A percentile compares a stretch with the other conserved stretches of the same genome.
These are phyloP conservation scores for Acleris laterana DNA, from an alignment of 2,888 invertebrate genomes.

Conservation along the genomic window DNA sequence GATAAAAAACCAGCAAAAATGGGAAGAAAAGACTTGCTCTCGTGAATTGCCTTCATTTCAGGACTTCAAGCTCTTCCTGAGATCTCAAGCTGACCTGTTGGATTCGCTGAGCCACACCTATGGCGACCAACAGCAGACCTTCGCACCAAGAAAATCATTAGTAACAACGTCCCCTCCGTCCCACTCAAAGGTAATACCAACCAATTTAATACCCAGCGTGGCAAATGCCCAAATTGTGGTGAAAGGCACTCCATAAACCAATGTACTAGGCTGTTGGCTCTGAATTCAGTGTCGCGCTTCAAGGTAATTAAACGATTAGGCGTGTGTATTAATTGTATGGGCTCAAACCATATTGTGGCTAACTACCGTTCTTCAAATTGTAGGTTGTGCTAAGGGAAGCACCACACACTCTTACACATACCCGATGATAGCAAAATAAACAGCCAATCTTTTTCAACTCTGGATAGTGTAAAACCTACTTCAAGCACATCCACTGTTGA, in stretches of 20 bases:
- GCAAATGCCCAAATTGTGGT: conserved; percentile 1
- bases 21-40: conserved; percentile 22
- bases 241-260: conserved; percentile 8
- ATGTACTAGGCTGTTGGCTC: conserved; percentile 8
- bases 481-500: not conserved
- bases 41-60: conserved; percentile 31
- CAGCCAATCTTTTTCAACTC: not conserved
- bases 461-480: not conserved
- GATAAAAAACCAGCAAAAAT: conserved; percentile 4
- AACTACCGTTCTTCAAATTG: not conserved
- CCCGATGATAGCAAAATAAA: not conserved
- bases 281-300: not conserved
- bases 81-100: conserved; percentile 39
- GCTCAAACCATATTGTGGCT: not conserved
- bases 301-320: not conserved
- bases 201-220: no score
- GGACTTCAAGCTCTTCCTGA: conserved; percentile 37
- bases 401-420: not conserved
- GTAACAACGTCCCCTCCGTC: conserved; percentile 1
- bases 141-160: not conserved
- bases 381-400: not conserved
- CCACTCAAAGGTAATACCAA: not conserved
- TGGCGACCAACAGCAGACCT: not conserved
- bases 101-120: conserved; percentile 9
- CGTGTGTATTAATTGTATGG: conserved; percentile 2